phyloP scores from a whole-genome alignment of 2,113 vertebrate genomes.

The Herpetotheres cachinnans region DNA sequence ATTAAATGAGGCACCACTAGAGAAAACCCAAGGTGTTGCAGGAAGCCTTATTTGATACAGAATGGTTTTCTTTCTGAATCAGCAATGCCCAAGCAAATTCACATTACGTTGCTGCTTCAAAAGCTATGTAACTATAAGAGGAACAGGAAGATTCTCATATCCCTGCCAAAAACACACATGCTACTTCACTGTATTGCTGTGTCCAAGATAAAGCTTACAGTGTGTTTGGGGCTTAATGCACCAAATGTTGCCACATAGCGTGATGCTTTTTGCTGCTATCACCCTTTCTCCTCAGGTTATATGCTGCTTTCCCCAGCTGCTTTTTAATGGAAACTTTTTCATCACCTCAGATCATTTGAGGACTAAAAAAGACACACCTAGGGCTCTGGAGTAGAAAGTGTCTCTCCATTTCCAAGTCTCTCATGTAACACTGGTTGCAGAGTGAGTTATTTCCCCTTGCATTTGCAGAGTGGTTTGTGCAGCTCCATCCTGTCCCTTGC shows the following conservation, averaged over 20 bases:
- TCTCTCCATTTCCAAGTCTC: not conserved
- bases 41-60: not conserved
- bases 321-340: conserved; percentile 2
- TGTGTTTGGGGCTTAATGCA: not conserved
- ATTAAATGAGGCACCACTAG: not conserved
- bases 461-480: not conserved
- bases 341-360: not conserved
- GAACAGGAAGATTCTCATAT: not conserved
- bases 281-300: not conserved
- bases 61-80: not conserved
- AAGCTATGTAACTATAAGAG: not conserved
- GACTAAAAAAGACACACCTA: not conserved
- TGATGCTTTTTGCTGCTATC: not conserved
- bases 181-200: not conserved
- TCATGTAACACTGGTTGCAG: accelerated
- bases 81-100: not conserved
- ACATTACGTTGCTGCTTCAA: not conserved
- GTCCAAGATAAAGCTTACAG: not conserved
- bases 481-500: not conserved
- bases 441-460: not conserved
- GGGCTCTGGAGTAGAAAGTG: not conserved
- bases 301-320: not conserved
- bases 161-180: not conserved
- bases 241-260: not conserved
- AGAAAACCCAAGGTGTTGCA: not conserved